Base-by-base conservation (phyloP, 1,140 invertebrate genomes). In the Drosophila sechellia region DNA sequence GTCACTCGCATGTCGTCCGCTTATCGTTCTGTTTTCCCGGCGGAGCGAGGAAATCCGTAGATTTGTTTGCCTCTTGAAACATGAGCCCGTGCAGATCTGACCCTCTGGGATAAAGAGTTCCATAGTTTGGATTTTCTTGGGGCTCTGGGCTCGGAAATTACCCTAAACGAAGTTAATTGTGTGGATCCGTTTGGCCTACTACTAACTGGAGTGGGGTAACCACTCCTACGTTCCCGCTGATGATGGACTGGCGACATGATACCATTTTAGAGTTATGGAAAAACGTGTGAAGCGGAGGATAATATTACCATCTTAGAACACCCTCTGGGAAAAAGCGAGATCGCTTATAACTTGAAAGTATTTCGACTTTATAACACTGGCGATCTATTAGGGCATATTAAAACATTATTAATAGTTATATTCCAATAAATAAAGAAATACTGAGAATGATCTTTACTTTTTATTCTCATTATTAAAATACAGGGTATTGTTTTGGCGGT, bases 1-100 rank as follows among this genome's bases (percentile, higher is more conserved):
- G 81, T 84, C 81, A 85, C 72, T 76, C 54, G 61, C 79, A 60
- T 65, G 60, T 66, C 39, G 48, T 11, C 31, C 43, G 31, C 5
- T 40, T 10, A 31, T 13, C 53, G 22, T 57, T 55, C 46, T 35
- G 49, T 15, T 35, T 52, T 20, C 11, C 49, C n/a, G 27, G 46
- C 37, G 52, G 5, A 20, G 17, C 40, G 43, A 46, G 63, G 13
- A 39, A 34, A 43, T 46, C 35, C 35, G 42, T 57, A 50, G 69
- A 35, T 56, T 70, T 56, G 52, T 15, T 56, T 27, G 4, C 12
- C 5, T 20, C 20, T n/a, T 61, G 64, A 55, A 43, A 69, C 10
- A 27, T 56, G 64, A 53, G 5, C 40, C 6, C 3, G 15, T 3
- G 15, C n/a, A 20, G 42, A 45, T 45, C 42, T 61, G 27, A 25